Conservation (phyloP, 1,140 invertebrate genomes). For the Oedothorax gibbosus region DNA sequence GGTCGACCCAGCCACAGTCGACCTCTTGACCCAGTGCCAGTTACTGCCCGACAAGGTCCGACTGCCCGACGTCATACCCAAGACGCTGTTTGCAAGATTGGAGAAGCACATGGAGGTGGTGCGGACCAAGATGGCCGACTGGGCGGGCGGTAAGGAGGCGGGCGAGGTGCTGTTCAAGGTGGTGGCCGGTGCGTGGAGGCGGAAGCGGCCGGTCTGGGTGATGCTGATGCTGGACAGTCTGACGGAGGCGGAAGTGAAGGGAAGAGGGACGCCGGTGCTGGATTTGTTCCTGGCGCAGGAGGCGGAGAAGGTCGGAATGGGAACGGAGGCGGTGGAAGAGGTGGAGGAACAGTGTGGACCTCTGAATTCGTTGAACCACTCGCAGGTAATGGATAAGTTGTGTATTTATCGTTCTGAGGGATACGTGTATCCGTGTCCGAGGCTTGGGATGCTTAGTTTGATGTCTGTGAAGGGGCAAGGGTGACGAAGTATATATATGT, state of each 20-base stretch:
- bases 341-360: slow-evolving; percentile 74
- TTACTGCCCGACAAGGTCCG: slow-evolving; percentile 70
- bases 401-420: too few species aligned
- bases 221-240: slow-evolving; percentile 74
- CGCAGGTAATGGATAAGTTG: slow-evolving; percentile 68
- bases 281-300: slow-evolving; percentile 73
- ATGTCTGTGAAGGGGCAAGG: background rate
- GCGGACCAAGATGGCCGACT: slow-evolving; percentile 69
- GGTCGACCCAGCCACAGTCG: slow-evolving; percentile 71
- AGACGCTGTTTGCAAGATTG: slow-evolving; percentile 70
- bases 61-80: slow-evolving; percentile 70
- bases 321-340: slow-evolving; percentile 72
- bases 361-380: slow-evolving; percentile 72
- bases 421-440: background rate
- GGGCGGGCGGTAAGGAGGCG: slow-evolving; percentile 71
- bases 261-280: slow-evolving; percentile 72
- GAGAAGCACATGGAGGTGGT: slow-evolving; percentile 72
- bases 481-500: too few species aligned
- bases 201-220: slow-evolving; percentile 73
- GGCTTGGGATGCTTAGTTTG: background rate
- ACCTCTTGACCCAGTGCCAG: slow-evolving; percentile 71
- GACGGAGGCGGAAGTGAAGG: slow-evolving; percentile 72
- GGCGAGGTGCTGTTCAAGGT: slow-evolving; percentile 71
- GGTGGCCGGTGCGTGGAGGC: slow-evolving; percentile 73
- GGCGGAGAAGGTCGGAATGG: slow-evolving; percentile 71